Conservation (phyloP, 2,888 invertebrate genomes). For the Xestia rhomboidea region DNA sequence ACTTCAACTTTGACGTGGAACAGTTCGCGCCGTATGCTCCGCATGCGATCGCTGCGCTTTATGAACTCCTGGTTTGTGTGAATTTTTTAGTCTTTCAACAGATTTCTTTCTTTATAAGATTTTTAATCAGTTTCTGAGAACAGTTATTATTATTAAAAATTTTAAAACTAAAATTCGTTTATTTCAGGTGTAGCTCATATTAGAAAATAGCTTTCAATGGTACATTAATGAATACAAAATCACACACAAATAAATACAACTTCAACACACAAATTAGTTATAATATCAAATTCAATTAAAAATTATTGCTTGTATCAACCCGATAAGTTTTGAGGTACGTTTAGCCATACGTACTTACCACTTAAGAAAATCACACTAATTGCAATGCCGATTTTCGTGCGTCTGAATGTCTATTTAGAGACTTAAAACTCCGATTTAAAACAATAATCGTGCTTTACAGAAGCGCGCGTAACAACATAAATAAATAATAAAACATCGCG, state of each 20-base stretch:
- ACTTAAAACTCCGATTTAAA: background rate
- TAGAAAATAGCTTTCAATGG: no score
- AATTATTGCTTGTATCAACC: background rate
- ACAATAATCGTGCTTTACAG: background rate
- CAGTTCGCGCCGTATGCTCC: constrained; percentile 96
- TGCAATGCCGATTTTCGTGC: background rate
- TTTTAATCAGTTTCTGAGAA: background rate
- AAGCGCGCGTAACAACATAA: background rate
- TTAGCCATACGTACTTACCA: background rate
- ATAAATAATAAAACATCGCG: background rate
- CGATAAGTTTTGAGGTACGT: background rate
- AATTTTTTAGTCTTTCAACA: background rate
- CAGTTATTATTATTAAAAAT: background rate
- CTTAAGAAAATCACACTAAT: background rate
- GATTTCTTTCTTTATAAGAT: background rate
- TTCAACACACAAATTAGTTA: no score
- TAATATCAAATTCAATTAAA: background rate
- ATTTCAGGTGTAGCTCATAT: no score
- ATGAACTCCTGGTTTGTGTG: constrained; percentile 92
- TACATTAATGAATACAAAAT: background rate
- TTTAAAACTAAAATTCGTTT: no score
- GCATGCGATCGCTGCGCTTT: constrained; percentile 94
- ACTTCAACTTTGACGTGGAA: constrained; percentile 97
- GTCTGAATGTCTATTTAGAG: background rate
- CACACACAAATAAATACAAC: no score